Evolutionary conservation across 2,888 invertebrate species (phyloP).

Genomic region (Zele albiditarsus): DNA sequence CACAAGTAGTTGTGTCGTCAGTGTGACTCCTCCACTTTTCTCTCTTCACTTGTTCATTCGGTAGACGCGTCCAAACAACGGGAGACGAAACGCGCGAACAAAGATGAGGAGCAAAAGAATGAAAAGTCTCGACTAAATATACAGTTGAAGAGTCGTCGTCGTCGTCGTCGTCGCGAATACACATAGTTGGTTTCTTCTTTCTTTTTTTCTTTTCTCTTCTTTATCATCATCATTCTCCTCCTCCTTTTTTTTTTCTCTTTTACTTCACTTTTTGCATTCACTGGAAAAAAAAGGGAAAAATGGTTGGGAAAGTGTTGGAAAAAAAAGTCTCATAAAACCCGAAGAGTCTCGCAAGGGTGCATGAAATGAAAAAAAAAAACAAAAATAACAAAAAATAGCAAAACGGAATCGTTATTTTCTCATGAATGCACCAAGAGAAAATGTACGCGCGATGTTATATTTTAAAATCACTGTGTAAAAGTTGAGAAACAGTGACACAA

Average conservation of each 20-base stretch:
- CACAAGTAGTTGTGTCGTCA: background rate
- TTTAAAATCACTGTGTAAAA: constrained; percentile 28
- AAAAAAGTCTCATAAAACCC: background rate
- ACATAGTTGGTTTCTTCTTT: background rate
- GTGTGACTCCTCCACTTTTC: constrained; percentile 7
- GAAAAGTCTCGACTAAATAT: constrained; percentile 11
- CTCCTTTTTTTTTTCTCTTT: background rate
- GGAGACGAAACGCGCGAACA: constrained; percentile 3
- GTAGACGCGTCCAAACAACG: constrained; percentile 8
- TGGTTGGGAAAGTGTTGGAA: background rate
- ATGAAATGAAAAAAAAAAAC: background rate
- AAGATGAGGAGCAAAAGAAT: constrained; percentile 13
- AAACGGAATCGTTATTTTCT: constrained; percentile 29
- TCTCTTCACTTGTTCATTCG: constrained; percentile 1
- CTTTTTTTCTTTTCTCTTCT: background rate
- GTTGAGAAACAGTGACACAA: background rate
- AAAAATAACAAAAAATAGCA: background rate
- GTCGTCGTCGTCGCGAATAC: background rate
- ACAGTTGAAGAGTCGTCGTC: constrained; percentile 3
- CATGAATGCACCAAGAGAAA: constrained; percentile 22
- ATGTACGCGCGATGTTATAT: constrained; percentile 1
- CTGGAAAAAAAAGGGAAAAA: background rate
- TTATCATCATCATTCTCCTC: background rate
- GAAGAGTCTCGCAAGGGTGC: background rate
- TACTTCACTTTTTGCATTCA: background rate